These are phyloP conservation scores for Acheta domesticus DNA, from an alignment of 2,888 invertebrate species.

Conservation along the genomic window DNA sequence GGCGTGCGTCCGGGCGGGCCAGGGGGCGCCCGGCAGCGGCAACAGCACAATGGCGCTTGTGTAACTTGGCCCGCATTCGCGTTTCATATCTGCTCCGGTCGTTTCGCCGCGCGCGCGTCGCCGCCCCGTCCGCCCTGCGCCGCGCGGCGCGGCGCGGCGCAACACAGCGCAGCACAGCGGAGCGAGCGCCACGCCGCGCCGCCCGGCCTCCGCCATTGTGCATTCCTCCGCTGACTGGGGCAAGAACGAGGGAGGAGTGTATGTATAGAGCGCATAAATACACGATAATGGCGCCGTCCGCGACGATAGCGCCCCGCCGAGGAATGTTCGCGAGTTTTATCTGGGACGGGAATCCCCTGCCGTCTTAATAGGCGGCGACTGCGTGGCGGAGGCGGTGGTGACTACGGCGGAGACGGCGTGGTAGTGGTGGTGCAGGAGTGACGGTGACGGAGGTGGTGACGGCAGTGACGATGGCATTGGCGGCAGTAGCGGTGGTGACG, in stretches of 20 bases:
- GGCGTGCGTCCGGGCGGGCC: background rate
- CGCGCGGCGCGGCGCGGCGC: no score
- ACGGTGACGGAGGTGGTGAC: no score
- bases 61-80: background rate
- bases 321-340: conserved; percentile 18
- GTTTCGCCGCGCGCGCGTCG: background rate
- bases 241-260: background rate
- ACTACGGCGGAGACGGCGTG: no score
- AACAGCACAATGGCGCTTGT: conserved; percentile 4
- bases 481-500: no score
- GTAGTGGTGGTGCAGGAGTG: no score
- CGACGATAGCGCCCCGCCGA: background rate
- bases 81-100: conserved; percentile 8
- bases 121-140: background rate
- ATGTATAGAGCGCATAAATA: conserved; percentile 18
- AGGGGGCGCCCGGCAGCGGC: background rate
- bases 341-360: conserved; percentile 11
- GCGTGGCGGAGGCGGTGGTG: background rate
- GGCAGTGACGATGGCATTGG: no score
- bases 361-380: conserved; percentile 3
- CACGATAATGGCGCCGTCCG: background rate
- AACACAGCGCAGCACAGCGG: no score
- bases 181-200: background rate
- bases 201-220: background rate
- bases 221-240: background rate